Conservation (phyloP, 2,888 invertebrate species). For the Hemistola chrysoprasaria region DNA sequence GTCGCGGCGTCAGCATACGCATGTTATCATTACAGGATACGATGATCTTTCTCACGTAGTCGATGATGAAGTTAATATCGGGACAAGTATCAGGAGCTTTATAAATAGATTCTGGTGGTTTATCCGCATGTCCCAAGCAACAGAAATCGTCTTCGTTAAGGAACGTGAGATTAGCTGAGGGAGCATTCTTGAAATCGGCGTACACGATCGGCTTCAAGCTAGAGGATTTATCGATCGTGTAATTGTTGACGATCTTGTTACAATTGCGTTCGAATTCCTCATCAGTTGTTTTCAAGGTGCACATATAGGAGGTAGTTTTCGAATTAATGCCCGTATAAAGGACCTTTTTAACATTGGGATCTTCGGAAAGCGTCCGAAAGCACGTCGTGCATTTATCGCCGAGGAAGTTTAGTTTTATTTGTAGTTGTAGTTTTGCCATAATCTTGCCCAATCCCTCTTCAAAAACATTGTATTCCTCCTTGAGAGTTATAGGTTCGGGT, state of each 20-base stretch:
- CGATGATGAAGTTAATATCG: conserved; percentile 63
- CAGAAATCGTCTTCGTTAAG: conserved; percentile 66
- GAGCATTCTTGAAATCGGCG: conserved; percentile 69
- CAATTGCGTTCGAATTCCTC: conserved; percentile 59
- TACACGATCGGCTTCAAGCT: conserved; percentile 44
- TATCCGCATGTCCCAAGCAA: conserved; percentile 64
- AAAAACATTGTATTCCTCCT: conserved; percentile 70
- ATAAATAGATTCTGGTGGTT: conserved; percentile 63
- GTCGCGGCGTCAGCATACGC: conserved; percentile 72
- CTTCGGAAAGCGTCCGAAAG: conserved; percentile 70
- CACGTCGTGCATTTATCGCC: conserved; percentile 62
- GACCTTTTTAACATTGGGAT: conserved; percentile 58
- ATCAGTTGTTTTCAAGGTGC: conserved; percentile 70
- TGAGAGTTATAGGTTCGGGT: conserved; percentile 50
- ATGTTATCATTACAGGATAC: conserved; percentile 74
- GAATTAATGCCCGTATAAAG: conserved; percentile 72
- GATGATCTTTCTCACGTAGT: conserved; percentile 69
- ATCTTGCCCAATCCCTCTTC: conserved; percentile 67
- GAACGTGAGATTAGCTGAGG: conserved; percentile 62
- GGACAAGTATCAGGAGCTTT: conserved; percentile 66
- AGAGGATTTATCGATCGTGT: conserved; percentile 49
- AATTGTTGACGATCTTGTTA: conserved; percentile 59
- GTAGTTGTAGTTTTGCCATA: conserved; percentile 65
- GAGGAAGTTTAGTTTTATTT: conserved; percentile 62
- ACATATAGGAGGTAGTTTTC: conserved; percentile 69